These are phyloP conservation scores for Ceratina japonica DNA, from an alignment of 1,140 invertebrate species.

Conservation along the genomic window DNA sequence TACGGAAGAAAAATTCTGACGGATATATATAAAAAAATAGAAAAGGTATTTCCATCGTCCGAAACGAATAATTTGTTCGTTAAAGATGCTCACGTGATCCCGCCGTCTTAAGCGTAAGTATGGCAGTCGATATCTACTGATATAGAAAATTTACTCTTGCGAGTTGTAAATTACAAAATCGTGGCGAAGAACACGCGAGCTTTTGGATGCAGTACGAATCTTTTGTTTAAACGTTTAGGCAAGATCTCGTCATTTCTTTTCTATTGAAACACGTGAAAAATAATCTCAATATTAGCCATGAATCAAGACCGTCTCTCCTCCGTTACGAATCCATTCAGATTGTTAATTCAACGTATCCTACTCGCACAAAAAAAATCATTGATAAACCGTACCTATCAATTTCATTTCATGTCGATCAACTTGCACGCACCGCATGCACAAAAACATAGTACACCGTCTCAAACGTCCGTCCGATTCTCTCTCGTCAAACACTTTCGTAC, in stretches of 20 bases:
- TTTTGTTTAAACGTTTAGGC: slow-evolving; percentile 23
- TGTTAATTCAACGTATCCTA: slow-evolving; percentile 31
- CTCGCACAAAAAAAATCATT: neutral
- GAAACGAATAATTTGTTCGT: slow-evolving; percentile 29
- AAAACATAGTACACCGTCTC: slow-evolving; percentile 24
- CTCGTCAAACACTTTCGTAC: slow-evolving; percentile 30
- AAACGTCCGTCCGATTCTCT: slow-evolving; percentile 27
- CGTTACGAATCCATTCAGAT: slow-evolving; percentile 1
- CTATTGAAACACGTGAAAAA: slow-evolving; percentile 17
- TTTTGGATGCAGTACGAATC: slow-evolving; percentile 34
- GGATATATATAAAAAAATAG: slow-evolving; percentile 52
- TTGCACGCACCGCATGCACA: slow-evolving; percentile 23
- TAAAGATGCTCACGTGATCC: slow-evolving; percentile 39
- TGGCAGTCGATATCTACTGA: slow-evolving; percentile 53
- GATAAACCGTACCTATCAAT: slow-evolving; percentile 15
- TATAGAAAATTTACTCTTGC: slow-evolving; percentile 40
- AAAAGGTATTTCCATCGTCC: slow-evolving; percentile 18
- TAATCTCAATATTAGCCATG: neutral
- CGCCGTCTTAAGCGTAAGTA: slow-evolving; percentile 46
- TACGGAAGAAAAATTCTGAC: slow-evolving; percentile 32
- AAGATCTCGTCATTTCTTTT: slow-evolving; percentile 30
- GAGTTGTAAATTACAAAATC: slow-evolving; percentile 47
- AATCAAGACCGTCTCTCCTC: slow-evolving; percentile 25
- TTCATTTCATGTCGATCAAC: slow-evolving; percentile 7
- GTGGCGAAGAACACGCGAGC: slow-evolving; percentile 40